Evolutionary conservation across 2,113 vertebrate genomes (phyloP).

Genomic region (Protobothrops mucrosquamatus): DNA sequence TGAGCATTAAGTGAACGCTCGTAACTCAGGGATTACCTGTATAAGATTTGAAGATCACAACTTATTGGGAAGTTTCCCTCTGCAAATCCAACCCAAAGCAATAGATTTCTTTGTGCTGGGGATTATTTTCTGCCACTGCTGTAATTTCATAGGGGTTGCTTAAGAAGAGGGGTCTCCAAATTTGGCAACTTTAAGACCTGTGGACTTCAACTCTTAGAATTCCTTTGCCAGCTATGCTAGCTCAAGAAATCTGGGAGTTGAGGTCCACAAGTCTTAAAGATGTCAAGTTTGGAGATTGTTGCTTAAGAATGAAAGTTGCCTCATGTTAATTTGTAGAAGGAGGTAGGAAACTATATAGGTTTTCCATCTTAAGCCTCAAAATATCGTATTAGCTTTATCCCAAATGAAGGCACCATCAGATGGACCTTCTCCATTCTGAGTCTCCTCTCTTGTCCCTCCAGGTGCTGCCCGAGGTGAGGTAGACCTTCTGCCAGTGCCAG

Average conservation of each 20-base stretch:
- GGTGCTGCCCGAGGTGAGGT: slow-evolving; percentile 93
- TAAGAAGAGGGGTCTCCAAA: not conserved
- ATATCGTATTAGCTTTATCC: not conserved
- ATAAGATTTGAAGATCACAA: not conserved
- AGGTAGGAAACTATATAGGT: not conserved
- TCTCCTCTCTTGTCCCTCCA: slow-evolving; percentile 38
- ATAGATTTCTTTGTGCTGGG: not conserved
- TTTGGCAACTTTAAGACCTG: not conserved
- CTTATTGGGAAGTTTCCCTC: not conserved
- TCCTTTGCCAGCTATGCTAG: not conserved
- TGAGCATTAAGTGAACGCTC: too few relatives aligned
- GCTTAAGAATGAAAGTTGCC: not conserved
- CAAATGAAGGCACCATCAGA: not conserved
- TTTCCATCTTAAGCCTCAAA: not conserved
- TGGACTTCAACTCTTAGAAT: not conserved
- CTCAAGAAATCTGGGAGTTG: not conserved
- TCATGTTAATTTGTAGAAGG: not conserved
- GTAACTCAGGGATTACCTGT: too few relatives aligned
- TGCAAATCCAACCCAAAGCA: not conserved
- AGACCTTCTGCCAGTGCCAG: slow-evolving; percentile 89
- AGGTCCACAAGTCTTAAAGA: not conserved
- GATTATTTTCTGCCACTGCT: not conserved
- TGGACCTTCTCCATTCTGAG: slow-evolving; percentile 7
- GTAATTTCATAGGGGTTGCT: not conserved
- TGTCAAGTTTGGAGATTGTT: not conserved